Evolutionary conservation across 2,888 invertebrate genomes (phyloP).

Genomic region (Achlya flavicornis): DNA sequence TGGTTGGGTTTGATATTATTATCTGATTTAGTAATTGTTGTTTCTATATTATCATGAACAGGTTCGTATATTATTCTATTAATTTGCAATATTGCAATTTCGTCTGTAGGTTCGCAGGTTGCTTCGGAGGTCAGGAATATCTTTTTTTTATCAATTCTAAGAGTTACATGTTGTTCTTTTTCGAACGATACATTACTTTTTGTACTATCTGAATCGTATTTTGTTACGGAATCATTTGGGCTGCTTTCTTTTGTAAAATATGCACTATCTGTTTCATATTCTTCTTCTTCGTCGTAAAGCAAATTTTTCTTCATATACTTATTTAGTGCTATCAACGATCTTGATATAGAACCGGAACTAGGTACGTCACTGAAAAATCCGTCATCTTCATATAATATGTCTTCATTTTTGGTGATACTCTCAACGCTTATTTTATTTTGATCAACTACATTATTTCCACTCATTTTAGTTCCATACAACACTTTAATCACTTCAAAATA

Average conservation of each 20-base stretch:
- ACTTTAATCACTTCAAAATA: constrained; percentile 38
- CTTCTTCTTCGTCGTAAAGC: constrained; percentile 63
- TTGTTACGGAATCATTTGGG: constrained; percentile 66
- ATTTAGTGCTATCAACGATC: constrained; percentile 72
- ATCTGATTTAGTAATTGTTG: constrained; percentile 14
- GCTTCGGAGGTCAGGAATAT: constrained; percentile 14
- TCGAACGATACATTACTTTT: constrained; percentile 57
- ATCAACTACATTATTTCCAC: constrained; percentile 27
- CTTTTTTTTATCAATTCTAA: constrained; percentile 19
- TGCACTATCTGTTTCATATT: constrained; percentile 55
- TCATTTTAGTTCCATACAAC: constrained; percentile 46
- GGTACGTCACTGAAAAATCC: constrained; percentile 73
- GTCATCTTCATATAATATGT: constrained; percentile 60
- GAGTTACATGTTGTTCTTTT: constrained; percentile 24
- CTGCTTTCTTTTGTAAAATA: constrained; percentile 77
- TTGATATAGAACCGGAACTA: constrained; percentile 65
- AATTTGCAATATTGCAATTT: neutral
- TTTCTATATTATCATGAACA: constrained; percentile 13
- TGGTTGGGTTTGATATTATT: neutral
- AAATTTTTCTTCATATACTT: constrained; percentile 76
- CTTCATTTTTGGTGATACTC: constrained; percentile 31
- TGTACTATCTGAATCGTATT: constrained; percentile 69
- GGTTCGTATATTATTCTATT: constrained; percentile 14
- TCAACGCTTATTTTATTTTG: constrained; percentile 26
- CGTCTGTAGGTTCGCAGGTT: constrained; percentile 13